These are phyloP conservation scores for Tringa solitaria DNA, from an alignment of 2,113 vertebrate species.

Conservation along the genomic window DNA sequence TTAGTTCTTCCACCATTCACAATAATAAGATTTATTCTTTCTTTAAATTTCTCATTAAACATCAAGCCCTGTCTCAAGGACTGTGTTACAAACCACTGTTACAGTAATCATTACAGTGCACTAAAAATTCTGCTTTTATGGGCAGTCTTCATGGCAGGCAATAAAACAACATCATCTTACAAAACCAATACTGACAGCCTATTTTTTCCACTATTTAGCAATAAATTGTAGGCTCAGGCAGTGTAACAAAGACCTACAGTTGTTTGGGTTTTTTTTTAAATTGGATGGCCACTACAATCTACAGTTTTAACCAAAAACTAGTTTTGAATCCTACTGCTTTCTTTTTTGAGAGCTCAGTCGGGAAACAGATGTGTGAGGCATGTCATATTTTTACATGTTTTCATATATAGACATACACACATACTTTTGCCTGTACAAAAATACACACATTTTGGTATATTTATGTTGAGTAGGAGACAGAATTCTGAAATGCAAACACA, in stretches of 20 bases:
- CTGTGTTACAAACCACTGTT: background rate
- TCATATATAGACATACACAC: background rate
- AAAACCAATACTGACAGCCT: background rate
- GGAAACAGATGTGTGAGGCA: background rate
- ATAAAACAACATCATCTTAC: background rate
- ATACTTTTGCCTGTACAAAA: slow-evolving; percentile 16
- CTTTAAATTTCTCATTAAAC: background rate
- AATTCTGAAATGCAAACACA: slow-evolving; percentile 37
- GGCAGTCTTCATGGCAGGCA: background rate
- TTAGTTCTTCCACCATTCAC: background rate
- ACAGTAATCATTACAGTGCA: background rate
- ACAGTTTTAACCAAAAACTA: background rate
- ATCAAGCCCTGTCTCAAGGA: background rate
- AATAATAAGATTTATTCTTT: background rate
- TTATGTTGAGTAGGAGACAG: slow-evolving; percentile 16
- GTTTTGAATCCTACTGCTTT: background rate
- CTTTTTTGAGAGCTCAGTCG: background rate
- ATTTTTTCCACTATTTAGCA: background rate
- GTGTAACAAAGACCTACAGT: background rate
- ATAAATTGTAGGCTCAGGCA: background rate
- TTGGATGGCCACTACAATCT: background rate
- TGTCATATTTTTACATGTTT: slow-evolving; percentile 34
- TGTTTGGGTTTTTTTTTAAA: background rate
- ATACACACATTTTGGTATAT: slow-evolving; percentile 24
- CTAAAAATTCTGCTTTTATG: background rate